These are phyloP conservation scores for Ptychobarbus kaznakovi DNA, from an alignment of 2,797 vertebrate species.

Conservation along the genomic window DNA sequence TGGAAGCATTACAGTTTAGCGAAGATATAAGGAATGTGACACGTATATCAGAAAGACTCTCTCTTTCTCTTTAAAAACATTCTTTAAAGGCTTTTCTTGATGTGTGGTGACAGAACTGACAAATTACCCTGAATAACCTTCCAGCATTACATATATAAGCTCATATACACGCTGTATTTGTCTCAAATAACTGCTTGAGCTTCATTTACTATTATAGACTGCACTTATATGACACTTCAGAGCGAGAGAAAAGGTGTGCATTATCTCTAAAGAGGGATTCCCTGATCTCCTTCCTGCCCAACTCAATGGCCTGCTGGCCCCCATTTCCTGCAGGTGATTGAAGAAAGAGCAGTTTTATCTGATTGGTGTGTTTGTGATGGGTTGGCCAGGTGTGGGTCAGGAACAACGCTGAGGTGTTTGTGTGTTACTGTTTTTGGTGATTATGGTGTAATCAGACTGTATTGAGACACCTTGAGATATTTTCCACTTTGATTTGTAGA, in stretches of 20 bases:
- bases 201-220: slow-evolving; percentile 14
- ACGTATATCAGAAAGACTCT: slow-evolving; percentile 50
- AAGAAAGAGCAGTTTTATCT: slow-evolving; percentile 87
- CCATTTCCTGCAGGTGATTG: slow-evolving; percentile 79
- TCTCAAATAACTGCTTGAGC: slow-evolving; percentile 1
- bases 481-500: slow-evolving; percentile 32
- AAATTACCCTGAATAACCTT: slow-evolving; percentile 56
- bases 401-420: slow-evolving; percentile 7
- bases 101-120: slow-evolving; percentile 52
- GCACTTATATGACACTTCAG: slow-evolving; percentile 35
- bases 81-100: slow-evolving; percentile 47
- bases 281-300: slow-evolving; percentile 69
- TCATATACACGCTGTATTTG: slow-evolving; percentile 21
- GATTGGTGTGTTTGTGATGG: slow-evolving; percentile 69
- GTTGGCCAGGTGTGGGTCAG: slow-evolving; percentile 31
- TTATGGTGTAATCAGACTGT: slow-evolving; percentile 40
- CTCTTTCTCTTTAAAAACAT: slow-evolving; percentile 36
- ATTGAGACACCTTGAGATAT: slow-evolving; percentile 37
- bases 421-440: slow-evolving; percentile 51
- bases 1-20: slow-evolving; percentile 56
- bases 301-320: slow-evolving; percentile 48
- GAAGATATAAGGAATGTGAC: slow-evolving; percentile 63
- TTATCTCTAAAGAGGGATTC: slow-evolving; percentile 40
- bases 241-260: slow-evolving; percentile 19
- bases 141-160: slow-evolving; percentile 36